Base-by-base conservation (phyloP, 2,888 invertebrate genomes). In the Ophion ellenae region DNA sequence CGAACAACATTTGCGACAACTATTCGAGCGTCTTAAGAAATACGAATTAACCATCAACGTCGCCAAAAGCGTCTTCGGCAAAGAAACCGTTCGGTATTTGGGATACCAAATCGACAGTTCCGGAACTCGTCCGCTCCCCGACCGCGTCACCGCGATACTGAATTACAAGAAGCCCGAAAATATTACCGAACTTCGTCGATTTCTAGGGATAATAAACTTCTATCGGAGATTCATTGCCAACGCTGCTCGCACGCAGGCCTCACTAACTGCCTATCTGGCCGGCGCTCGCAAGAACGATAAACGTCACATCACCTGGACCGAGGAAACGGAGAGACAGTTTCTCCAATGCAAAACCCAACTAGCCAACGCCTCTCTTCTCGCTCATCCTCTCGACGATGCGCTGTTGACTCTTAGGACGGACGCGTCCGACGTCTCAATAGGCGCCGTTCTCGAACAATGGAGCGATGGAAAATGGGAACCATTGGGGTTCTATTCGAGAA, bases 361-460 rank as follows among this genome's bases (percentile, higher is more conserved):
- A 2, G 86, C 85, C 2, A 20, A 79, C 0, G 76, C 83, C 2
- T 59, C 87, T 17, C 71, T 71, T 1, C 20, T 73, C n/a, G 73
- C 59, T 0, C 73, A 73, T 20, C 40, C 73, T 47, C 14, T 66
- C 28, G 53, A 57, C 32, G 24, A 20, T 17, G 47, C 80, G 4
- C 11, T 47, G 2, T 53, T 89, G 11, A 61, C 82, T 10, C 9
- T 89, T 0, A 28, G 73, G 1, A 75, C 81, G 10, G 88, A 89
- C 64, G 87, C 89, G 0, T 87, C 85, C 4, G 63, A 76, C 32
- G 32, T 59, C 1, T 83, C 86, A 1, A 71, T 87, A 6, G 86
- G 87, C 2, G 85, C 76, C 0, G 66, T 64, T 3, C 61, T 87
- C 2, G 63, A 88, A 47, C 86, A 87, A 28, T 28, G 6, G 2